These are phyloP conservation scores for Sceliomorpha sp. DNA, from an alignment of 2,888 invertebrate species.

Conservation along the genomic window DNA sequence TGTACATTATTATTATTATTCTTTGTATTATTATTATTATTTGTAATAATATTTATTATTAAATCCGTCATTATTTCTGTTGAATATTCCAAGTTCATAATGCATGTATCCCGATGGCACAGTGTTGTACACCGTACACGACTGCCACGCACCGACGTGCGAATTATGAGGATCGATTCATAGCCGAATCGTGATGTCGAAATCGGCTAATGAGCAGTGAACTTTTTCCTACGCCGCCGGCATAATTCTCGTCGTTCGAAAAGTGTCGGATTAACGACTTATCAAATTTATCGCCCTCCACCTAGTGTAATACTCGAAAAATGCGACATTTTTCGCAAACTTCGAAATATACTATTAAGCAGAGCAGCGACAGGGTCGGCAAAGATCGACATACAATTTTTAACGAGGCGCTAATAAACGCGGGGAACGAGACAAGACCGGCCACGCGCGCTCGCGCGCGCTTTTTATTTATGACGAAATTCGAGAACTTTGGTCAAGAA, in stretches of 20 bases:
- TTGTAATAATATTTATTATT: constrained; percentile 16
- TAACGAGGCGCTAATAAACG: constrained; percentile 15
- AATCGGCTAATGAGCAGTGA: constrained; percentile 17
- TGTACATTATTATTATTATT: not conserved
- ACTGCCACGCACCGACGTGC: constrained; percentile 11
- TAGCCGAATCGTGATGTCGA: constrained; percentile 21
- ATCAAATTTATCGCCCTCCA: constrained; percentile 24
- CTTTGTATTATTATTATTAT: constrained; percentile 6
- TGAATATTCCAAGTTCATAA: constrained; percentile 17
- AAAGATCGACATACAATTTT: constrained; percentile 10
- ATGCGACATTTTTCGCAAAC: constrained; percentile 28
- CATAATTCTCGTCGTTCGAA: constrained; percentile 22
- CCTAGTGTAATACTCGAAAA: constrained; percentile 14
- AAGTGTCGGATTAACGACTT: constrained; percentile 19
- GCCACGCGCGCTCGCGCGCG: too few species aligned
- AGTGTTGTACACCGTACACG: constrained; percentile 11
- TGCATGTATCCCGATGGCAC: constrained; percentile 4
- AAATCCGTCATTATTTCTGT: constrained; percentile 16
- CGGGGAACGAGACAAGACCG: constrained; percentile 6
- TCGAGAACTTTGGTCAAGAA: constrained; percentile 1
- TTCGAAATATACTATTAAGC: constrained; percentile 5
- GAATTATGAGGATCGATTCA: constrained; percentile 32
- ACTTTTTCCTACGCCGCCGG: constrained; percentile 30
- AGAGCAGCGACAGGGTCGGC: too few species aligned
- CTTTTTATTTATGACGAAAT: constrained; percentile 9